These are phyloP conservation scores for Phrynosoma platyrhinos DNA, from an alignment of 2,113 vertebrate species.

Conservation along the genomic window DNA sequence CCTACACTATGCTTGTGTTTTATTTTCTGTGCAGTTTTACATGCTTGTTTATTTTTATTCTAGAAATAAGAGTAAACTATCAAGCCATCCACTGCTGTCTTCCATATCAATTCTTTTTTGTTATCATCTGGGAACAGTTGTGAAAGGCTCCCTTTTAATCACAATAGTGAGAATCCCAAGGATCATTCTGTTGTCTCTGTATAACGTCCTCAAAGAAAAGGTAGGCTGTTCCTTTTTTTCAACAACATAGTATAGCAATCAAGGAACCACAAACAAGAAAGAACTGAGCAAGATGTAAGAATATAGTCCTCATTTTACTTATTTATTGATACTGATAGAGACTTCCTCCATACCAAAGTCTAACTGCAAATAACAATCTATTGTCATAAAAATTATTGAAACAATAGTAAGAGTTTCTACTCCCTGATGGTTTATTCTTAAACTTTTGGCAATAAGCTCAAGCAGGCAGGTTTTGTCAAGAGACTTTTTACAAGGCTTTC, in stretches of 20 bases:
- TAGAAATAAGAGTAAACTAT: constrained; percentile 79
- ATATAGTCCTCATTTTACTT: constrained; percentile 22
- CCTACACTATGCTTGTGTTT: constrained; percentile 7
- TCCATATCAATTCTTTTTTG: constrained; percentile 79
- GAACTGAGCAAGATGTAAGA: background rate
- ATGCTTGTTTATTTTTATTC: constrained; percentile 55
- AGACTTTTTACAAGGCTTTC: background rate
- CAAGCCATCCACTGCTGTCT: constrained; percentile 75
- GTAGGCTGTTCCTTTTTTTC: constrained; percentile 67
- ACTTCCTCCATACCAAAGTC: background rate
- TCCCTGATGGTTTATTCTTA: background rate
- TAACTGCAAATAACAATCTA: background rate
- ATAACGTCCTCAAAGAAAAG: constrained; percentile 69
- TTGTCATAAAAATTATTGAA: background rate
- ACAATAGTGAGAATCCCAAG: constrained; percentile 76
- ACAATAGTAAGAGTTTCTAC: background rate
- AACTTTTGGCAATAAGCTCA: background rate
- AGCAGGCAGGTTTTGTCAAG: background rate
- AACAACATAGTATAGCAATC: background rate
- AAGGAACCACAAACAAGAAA: background rate
- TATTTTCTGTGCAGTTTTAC: constrained; percentile 28
- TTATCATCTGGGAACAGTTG: constrained; percentile 82
- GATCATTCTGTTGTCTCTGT: constrained; percentile 67
- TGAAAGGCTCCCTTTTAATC: constrained; percentile 81
- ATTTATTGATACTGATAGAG: background rate